These are phyloP conservation scores for Abrostola tripartita DNA, from an alignment of 2,888 invertebrate species.

Conservation along the genomic window DNA sequence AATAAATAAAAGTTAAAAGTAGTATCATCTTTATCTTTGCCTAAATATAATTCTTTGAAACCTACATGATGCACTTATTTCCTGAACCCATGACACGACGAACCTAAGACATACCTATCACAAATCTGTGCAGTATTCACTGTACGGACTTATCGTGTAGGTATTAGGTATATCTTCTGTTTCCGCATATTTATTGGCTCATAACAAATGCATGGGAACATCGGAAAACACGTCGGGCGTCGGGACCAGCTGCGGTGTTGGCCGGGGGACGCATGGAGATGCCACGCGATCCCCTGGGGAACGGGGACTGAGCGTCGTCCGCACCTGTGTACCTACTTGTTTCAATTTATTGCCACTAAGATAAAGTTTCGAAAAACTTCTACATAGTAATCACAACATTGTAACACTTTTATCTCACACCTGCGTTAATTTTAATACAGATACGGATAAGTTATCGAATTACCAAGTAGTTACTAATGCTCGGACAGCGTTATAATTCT, in stretches of 20 bases:
- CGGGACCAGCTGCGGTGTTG: slow-evolving; percentile 58
- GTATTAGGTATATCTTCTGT: slow-evolving; percentile 3
- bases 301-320: not conserved
- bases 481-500: slow-evolving; percentile 37
- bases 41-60: too few relatives aligned
- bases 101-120: not conserved
- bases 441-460: slow-evolving; percentile 72
- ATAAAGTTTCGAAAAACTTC: slow-evolving; percentile 27
- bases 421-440: slow-evolving; percentile 68
- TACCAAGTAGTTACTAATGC: slow-evolving; percentile 56
- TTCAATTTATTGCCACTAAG: slow-evolving; percentile 41
- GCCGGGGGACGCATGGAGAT: slow-evolving; percentile 29
- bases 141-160: too few relatives aligned
- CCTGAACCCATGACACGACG: not conserved
- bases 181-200: slow-evolving; percentile 67
- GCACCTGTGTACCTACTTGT: slow-evolving; percentile 2
- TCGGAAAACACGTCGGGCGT: slow-evolving; percentile 31
- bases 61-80: not conserved
- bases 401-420: slow-evolving; percentile 69
- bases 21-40: too few relatives aligned
- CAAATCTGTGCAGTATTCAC: not conserved
- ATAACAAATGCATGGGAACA: slow-evolving; percentile 72
- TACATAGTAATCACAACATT: slow-evolving; percentile 45
- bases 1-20: too few relatives aligned
- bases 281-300: not conserved